Base-by-base conservation (phyloP, 2,797 vertebrate species). In the Cuculus canorus region DNA sequence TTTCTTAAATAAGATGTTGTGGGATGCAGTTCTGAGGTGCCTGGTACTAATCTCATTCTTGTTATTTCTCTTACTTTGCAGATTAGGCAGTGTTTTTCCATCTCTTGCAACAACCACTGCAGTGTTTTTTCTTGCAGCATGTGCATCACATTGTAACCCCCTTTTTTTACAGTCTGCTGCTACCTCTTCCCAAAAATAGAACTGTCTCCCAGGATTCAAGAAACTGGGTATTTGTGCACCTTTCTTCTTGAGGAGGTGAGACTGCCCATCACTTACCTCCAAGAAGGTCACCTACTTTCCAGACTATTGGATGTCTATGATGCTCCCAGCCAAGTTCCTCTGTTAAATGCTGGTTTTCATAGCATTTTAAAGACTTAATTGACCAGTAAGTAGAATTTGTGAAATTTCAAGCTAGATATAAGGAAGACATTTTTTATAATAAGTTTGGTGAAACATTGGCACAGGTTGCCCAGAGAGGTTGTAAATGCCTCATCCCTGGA, bases 361-460 rank as follows among this genome's bases (percentile, higher is more conserved):
- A 45, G 28, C 6, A 23, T 60, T 43, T 64, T 54, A 54, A 43
- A 32, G 22, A 45, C 39, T 70, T 54, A 10, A n/a, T 66, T 66
- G 25, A 53, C 52, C 17, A 52, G 4, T n/a, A 59, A 53, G 48
- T 27, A 71, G 6, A 75, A 54, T 47, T 28, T 59, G 4, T 66
- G 43, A 12, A 9, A 39, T 85, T 78, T 75, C 17, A 48, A 47
- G 27, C 6, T 6, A 39, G 17, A 33, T 63, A 19, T 13, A 70
- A 61, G 22, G 12, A 78, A 69, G 32, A 17, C 8, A 2, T 10
- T 23, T 10, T 27, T 76, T 71, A 8, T 1, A 0, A 0, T 68
- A 16, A 56, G 3, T 2, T 5, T 65, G 52, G 52, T 82, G 16
- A 78, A 78, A 48, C 16, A 15, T 23, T 69, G 18, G 19, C 39